Conservation (phyloP, 1,140 invertebrate genomes). For the Lepidurus packardi region DNA sequence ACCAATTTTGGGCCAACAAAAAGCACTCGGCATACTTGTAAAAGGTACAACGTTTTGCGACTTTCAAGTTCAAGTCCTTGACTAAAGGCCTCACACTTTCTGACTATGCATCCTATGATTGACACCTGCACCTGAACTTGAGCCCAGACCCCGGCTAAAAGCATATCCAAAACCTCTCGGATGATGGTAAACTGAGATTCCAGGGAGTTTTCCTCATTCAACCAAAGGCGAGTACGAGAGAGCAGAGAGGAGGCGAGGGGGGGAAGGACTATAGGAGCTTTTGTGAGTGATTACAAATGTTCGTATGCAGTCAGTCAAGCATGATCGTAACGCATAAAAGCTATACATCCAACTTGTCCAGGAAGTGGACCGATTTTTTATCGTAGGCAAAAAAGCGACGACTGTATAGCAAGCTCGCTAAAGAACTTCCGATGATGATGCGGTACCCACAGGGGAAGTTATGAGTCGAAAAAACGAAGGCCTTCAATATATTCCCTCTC, state of each 20-base stretch:
- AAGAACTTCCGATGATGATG: constrained; percentile 9
- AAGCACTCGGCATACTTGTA: neutral
- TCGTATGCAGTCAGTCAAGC: neutral
- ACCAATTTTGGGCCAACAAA: neutral
- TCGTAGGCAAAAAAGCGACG: neutral
- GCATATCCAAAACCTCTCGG: too few relatives aligned
- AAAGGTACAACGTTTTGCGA: neutral
- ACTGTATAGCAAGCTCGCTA: neutral
- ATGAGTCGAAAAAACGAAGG: constrained; percentile 4
- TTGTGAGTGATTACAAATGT: constrained; percentile 1
- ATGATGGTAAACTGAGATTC: too few relatives aligned
- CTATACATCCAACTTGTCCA: constrained; percentile 15
- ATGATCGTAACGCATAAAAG: constrained; percentile 22
- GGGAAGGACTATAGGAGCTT: neutral
- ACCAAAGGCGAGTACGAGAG: neutral
- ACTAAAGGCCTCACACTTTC: too few relatives aligned
- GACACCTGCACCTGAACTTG: too few relatives aligned
- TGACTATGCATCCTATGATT: too few relatives aligned
- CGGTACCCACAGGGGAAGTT: neutral
- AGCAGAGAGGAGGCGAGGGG: neutral
- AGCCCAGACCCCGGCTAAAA: too few relatives aligned
- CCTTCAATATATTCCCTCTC: neutral
- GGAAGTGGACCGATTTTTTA: constrained; percentile 14
- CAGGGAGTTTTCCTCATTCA: neutral
- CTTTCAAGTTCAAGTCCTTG: neutral